Evolutionary conservation across 37 sponge, comb jelly and placozoan species (phyloP), one percentile per base, ranked within the genome.

Genomic region (Eunapius fragilis): DNA sequence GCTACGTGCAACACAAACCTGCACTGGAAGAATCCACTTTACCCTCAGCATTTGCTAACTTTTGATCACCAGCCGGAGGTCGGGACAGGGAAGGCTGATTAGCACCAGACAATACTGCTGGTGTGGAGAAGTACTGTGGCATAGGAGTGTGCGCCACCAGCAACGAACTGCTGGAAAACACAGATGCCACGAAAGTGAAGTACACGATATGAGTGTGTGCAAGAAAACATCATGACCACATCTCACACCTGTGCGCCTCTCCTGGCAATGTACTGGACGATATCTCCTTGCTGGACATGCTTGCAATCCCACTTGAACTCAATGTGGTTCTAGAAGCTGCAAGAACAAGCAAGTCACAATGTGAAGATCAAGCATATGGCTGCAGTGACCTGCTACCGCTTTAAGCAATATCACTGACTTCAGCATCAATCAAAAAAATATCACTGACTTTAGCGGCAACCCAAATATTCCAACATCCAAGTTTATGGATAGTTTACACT

Each of bases 271-370:
- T 58, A 58, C 14, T 58, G 58, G 58, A 58, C 6, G 77, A 77
- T 11, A 58, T 45, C 3, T 58, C 75, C 10, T 75, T 72, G 37
- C 72, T 85, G 28, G 72, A 77, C 77, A 85, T 82, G 35, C 87
- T 86, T 7, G 87, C 80, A 13, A 91, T 41, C 13, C 92, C 89
- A 81, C 92, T 89, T 30, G 92, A 88, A 69, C 86, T 71, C 2
- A 81, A 58, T 58, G 58, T 58, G 58, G 22, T 58, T 19, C 58
- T 58, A 19, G 58, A 58, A 17, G 58, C 58, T 58, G 58, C 22
- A 58, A 58, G 1, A 19, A 58, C 58, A 58, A 58, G 58, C 41
- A 41, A n/a, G n/a, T n/a, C n/a, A 19, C 58, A 58, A 58, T 58
- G 17, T 58, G 58, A n/a, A n/a, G n/a, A n/a, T n/a, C n/a, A n/a